These are phyloP conservation scores for Bergia sp. DNA, from an alignment of 92 coral and sea anemone genomes.

Conservation along the genomic window DNA sequence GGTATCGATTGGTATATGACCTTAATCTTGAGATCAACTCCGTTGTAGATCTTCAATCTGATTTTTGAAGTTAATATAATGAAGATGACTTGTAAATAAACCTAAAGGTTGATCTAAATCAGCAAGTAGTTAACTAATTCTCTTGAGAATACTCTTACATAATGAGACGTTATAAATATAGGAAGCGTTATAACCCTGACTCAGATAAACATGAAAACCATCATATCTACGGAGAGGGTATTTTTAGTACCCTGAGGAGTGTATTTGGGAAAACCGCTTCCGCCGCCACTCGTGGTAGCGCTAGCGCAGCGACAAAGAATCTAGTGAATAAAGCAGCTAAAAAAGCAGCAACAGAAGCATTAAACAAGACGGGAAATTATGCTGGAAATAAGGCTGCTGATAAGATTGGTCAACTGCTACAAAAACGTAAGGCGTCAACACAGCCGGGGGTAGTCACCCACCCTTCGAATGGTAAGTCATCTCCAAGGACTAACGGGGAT, in stretches of 20 bases:
- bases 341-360: background rate
- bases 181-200: background rate
- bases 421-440: too few relatives aligned
- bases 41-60: too few relatives aligned
- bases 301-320: too few relatives aligned
- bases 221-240: slow-evolving; percentile 5
- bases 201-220: background rate
- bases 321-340: background rate
- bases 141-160: too few relatives aligned
- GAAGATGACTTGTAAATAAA: too few relatives aligned
- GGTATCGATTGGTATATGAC: background rate
- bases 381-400: background rate
- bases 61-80: too few relatives aligned
- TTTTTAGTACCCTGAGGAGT: background rate
- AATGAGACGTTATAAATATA: background rate
- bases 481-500: background rate
- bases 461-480: too few relatives aligned
- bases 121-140: too few relatives aligned
- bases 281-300: too few relatives aligned
- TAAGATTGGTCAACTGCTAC: too few relatives aligned
- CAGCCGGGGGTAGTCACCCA: too few relatives aligned
- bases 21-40: background rate
- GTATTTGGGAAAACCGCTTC: background rate
- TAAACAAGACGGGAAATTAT: slow-evolving; percentile 5
- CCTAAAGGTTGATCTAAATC: too few relatives aligned